Base-by-base conservation (phyloP, 2,113 vertebrate genomes). In the Castor canadensis region DNA sequence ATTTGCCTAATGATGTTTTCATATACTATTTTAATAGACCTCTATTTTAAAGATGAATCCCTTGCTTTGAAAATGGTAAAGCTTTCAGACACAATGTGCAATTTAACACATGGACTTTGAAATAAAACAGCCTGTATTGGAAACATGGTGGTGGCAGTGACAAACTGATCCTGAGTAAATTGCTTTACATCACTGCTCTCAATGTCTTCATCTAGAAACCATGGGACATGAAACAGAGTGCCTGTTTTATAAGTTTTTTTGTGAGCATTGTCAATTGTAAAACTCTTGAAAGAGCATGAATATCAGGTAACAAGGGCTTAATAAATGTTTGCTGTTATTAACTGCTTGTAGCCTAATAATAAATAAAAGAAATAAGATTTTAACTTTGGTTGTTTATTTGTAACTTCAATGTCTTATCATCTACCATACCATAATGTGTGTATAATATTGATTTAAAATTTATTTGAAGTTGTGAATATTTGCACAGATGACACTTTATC, bases 361-460 rank as follows among this genome's bases (percentile, higher is more conserved):
- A 56, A 60, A 15, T 76, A 77, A 28, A 32, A 69, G 30, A 96
- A 80, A 75, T 93, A 93, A 89, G n/a, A 86, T 58, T 73, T 87
- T 56, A 89, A 89, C 30, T 26, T 7, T 92, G 5, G 45, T 67
- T 82, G 5, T 66, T 11, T 28, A 11, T 76, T 90, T 94, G 76
- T 19, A 81, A 38, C 30, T 15, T 72, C 19, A 47, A 52, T 49
- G 7, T 89, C 73, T 24, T 85, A 80, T 67, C 35, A 80, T 67
- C 35, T 26, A 56, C 24, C 3, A 69, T 20, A 62, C 9, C 15
- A 54, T 0, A 85, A 0, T 38, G 3, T 66, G 56, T 20, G 6
- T 83, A n/a, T 60, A 35, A 35, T 83, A 73, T 67, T 87, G 66
- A 72, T 71, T 91, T 80, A 89, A 84, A 66, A 52, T 64, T 91